phyloP scores from a whole-genome alignment of 2,888 invertebrate species.

The Polydrusus tereticollis region DNA sequence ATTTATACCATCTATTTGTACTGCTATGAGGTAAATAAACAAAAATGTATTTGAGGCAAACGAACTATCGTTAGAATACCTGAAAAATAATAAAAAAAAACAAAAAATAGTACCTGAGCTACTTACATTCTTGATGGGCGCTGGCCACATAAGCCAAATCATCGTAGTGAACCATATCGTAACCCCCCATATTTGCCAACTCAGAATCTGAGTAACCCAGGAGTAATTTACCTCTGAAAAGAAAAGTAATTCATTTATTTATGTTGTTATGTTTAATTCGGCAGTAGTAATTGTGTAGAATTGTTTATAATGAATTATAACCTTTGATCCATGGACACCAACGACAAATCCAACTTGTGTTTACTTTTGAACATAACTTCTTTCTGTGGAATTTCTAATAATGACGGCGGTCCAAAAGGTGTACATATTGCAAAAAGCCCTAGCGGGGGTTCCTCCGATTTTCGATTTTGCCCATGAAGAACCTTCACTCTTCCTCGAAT shows the following conservation, averaged over 20 bases:
- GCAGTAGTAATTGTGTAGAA: no score
- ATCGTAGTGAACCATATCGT: constrained; percentile 97
- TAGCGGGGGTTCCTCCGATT: constrained; percentile 93
- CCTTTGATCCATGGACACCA: constrained; percentile 98
- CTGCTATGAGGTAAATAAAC: not conserved
- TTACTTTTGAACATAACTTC: constrained; percentile 99
- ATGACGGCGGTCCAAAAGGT: constrained; percentile 97
- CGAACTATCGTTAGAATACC: not conserved
- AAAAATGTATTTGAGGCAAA: not conserved
- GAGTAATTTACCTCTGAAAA: constrained; percentile 89
- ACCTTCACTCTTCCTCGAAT: constrained; percentile 97
- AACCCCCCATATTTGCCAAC: constrained; percentile 93
- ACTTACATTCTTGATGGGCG: constrained; percentile 99
- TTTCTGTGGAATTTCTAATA: constrained; percentile 96
- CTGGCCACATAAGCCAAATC: constrained; percentile 98
- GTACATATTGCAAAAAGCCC: constrained; percentile 98
- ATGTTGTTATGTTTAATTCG: not conserved
- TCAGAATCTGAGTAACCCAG: constrained; percentile 95
- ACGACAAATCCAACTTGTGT: constrained; percentile 96
- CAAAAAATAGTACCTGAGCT: constrained; percentile 9
- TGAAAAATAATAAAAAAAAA: not conserved
- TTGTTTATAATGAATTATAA: constrained; percentile 60
- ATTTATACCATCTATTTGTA: no score
- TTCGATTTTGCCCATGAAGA: constrained; percentile 95
- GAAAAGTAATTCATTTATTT: not conserved